Percentiles rank a stretch among this genome's conserved stretches.
phyloP scores from a whole-genome alignment of 2,888 invertebrate genomes.

The Synergus japonicus region DNA sequence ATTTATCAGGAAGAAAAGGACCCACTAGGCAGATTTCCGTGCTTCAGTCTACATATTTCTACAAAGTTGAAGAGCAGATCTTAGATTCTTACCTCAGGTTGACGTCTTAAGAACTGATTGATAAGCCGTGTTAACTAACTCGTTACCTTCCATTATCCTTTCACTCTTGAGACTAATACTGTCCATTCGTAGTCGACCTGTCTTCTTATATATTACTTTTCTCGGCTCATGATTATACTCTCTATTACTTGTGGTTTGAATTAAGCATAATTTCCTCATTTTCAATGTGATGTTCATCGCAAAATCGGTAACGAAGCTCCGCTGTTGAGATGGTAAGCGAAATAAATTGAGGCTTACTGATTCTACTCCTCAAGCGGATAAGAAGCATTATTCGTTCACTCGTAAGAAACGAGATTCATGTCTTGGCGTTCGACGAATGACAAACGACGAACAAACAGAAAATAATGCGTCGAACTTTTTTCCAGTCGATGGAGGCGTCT shows the following conservation, averaged over 20 bases:
- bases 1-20: neutral
- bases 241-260: neutral
- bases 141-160: slow-evolving; percentile 13
- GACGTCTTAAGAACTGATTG: neutral
- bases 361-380: slow-evolving; percentile 11
- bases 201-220: slow-evolving; percentile 30
- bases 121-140: slow-evolving; percentile 15
- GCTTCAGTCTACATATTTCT: slow-evolving; percentile 16
- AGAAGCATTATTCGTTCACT: slow-evolving; percentile 33
- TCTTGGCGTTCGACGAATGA: neutral
- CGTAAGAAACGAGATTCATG: slow-evolving; percentile 17
- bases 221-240: slow-evolving; percentile 13
- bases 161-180: slow-evolving; percentile 52
- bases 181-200: slow-evolving; percentile 50
- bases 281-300: slow-evolving; percentile 20
- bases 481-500: slow-evolving; percentile 49
- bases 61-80: slow-evolving; percentile 30
- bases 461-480: neutral
- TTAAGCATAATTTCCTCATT: neutral
- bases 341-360: neutral
- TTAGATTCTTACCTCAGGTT: slow-evolving; percentile 29
- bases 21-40: slow-evolving; percentile 13
- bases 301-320: slow-evolving; percentile 28
- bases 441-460: neutral
- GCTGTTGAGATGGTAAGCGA: slow-evolving; percentile 6